Conservation (phyloP, 2,797 vertebrate species). For the Falco naumanni region DNA sequence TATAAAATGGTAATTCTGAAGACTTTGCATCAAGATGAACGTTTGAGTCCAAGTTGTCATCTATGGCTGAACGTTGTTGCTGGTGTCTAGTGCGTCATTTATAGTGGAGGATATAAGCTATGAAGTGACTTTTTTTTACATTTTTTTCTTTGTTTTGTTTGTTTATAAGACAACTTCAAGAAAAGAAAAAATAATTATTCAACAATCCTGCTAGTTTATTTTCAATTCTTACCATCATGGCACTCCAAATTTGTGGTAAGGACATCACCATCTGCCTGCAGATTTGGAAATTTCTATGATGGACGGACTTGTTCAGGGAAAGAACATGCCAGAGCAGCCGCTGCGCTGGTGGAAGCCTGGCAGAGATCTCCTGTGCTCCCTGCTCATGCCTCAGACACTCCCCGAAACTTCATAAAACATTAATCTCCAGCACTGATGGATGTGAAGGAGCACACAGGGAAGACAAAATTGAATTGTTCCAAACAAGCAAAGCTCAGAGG, state of each 20-base stretch:
- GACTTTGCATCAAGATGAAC: not conserved
- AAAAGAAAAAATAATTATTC: not conserved
- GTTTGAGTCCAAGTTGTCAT: not conserved
- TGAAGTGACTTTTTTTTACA: not conserved
- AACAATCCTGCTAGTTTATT: not conserved
- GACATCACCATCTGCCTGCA: rapidly evolving
- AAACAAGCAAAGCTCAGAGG: not conserved
- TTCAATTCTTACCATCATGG: not conserved
- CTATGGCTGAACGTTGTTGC: not conserved
- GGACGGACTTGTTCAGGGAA: not conserved
- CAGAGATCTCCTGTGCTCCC: not conserved
- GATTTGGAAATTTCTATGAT: not conserved
- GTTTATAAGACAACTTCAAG: not conserved
- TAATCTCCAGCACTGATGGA: rapidly evolving
- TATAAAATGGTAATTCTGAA: not conserved
- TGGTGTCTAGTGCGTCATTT: not conserved
- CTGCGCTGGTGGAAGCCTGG: not conserved
- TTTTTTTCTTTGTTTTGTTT: not conserved
- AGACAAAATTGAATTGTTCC: not conserved
- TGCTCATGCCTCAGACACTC: rapidly evolving
- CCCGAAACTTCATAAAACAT: not conserved
- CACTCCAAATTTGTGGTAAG: not conserved
- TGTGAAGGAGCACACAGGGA: not conserved
- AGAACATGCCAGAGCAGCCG: not conserved
- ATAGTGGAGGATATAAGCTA: not conserved